Evolutionary conservation across 2,888 invertebrate species (phyloP), one percentile per base, ranked within the genome.

Genomic region (Venustoraphidia nigricollis): DNA sequence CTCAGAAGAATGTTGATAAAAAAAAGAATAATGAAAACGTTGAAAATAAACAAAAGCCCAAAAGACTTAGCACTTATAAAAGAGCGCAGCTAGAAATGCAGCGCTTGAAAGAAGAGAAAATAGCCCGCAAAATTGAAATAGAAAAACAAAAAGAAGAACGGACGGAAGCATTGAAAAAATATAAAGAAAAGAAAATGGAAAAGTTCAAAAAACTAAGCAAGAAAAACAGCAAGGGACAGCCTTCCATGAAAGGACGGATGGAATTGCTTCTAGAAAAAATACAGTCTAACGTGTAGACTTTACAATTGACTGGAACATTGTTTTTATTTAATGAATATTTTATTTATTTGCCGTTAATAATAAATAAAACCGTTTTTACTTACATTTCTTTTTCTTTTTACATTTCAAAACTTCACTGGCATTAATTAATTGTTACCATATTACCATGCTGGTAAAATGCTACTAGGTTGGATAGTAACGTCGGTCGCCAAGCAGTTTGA

Each of bases 201-300:
- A 78, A 75, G 50, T 81, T 73, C 52, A 86, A 83, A 65, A 80
- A 78, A 53, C 65, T 90, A 40, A 82, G 79, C 44, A 81, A 81
- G 60, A 85, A 79, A 60, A 91, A 83, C 0, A 81, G 77, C 56
- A 84, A 77, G 57, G 91, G 91, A 0, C 91, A 92, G 60, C 91
- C 91, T 0, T 68, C 89, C 2, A 90, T 92, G 89, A 84, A 81
- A 50, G 82, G 81, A 47, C 72, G 89, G 55, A 71, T 91, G 60
- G 81, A 90, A 65, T 62, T 86, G 59, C 67, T 92, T 46, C 66
- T 88, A 11, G 82, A 87, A 58, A 81, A 85, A 65, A 85, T 90
- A 55, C 77, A 85, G 63, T 59, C 59, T 46, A 55, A 49, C 27
- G 27, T 27, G 27, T 27, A 27, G 27, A 27, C 27, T 27, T 27